Conservation (phyloP, 2,113 vertebrate genomes). For the Chlamydotis undulata region DNA sequence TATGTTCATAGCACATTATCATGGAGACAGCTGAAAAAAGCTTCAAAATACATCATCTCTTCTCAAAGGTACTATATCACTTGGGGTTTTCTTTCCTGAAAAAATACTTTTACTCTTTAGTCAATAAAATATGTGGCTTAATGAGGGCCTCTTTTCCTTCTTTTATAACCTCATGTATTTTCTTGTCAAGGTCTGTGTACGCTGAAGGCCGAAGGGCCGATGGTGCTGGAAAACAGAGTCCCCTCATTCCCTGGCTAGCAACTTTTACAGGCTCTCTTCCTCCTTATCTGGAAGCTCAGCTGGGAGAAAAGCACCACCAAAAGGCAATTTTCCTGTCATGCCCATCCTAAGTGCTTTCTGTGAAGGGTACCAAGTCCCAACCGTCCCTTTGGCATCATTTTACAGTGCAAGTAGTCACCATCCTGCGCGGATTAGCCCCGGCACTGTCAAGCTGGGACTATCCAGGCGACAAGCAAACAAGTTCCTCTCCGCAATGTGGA, state of each 20-base stretch:
- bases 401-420: neutral
- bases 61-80: slow-evolving; percentile 38
- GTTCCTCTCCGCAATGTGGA: neutral
- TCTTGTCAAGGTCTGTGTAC: neutral
- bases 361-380: neutral
- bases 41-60: slow-evolving; percentile 72
- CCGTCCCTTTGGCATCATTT: neutral
- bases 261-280: neutral
- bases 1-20: slow-evolving; percentile 60
- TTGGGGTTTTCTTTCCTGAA: slow-evolving; percentile 38
- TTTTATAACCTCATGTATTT: slow-evolving; percentile 6
- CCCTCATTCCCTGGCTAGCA: neutral
- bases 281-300: neutral
- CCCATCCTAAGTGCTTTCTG: neutral
- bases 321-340: neutral
- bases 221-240: neutral
- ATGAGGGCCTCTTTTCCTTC: slow-evolving; percentile 1
- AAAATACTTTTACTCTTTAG: slow-evolving; percentile 71
- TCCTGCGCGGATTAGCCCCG: neutral
- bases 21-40: slow-evolving; percentile 66
- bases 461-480: neutral
- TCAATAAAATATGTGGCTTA: slow-evolving; percentile 63
- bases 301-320: neutral
- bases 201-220: slow-evolving; percentile 27
- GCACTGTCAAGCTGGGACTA: neutral